phyloP scores from a whole-genome alignment of 92 coral and sea anemone genomes.

The Bergia sp. region DNA sequence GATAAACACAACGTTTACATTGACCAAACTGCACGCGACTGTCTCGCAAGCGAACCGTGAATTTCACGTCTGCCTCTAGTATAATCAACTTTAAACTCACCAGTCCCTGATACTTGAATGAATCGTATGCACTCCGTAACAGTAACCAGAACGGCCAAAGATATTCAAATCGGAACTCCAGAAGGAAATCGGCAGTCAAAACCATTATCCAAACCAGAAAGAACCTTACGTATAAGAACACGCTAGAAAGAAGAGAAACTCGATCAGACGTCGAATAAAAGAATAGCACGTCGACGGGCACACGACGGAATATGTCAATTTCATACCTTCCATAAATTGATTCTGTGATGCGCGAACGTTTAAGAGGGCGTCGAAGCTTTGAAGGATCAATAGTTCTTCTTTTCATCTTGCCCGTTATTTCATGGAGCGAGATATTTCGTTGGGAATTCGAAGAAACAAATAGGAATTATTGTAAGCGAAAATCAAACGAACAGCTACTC shows the following conservation, averaged over 20 bases:
- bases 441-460: conserved; percentile 36
- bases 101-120: conserved; percentile 99
- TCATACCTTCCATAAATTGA: conserved; percentile 99
- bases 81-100: conserved; percentile 57
- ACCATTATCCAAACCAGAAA: conserved; percentile 98
- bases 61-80: conserved; percentile 9
- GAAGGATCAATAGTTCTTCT: conserved; percentile 99
- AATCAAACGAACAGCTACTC: conserved; percentile 52
- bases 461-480: conserved; percentile 30
- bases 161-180: conserved; percentile 99
- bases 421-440: conserved; percentile 55
- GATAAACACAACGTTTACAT: conserved; percentile 7
- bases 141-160: conserved; percentile 99
- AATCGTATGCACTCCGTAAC: conserved; percentile 98
- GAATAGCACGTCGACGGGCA: conserved; percentile 45
- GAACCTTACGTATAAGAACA: conserved; percentile 94
- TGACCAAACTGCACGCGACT: conserved; percentile 30
- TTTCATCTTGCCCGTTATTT: conserved; percentile 73
- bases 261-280: conserved; percentile 40
- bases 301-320: conserved; percentile 44
- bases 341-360: conserved; percentile 99
- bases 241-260: conserved; percentile 71
- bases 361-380: conserved; percentile 93
- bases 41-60: conserved; percentile 36
- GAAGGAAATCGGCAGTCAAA: conserved; percentile 95